Evolutionary conservation across 2,888 invertebrate genomes (phyloP), one percentile per base, ranked within the genome.

Genomic region (Bombyx huttoni): DNA sequence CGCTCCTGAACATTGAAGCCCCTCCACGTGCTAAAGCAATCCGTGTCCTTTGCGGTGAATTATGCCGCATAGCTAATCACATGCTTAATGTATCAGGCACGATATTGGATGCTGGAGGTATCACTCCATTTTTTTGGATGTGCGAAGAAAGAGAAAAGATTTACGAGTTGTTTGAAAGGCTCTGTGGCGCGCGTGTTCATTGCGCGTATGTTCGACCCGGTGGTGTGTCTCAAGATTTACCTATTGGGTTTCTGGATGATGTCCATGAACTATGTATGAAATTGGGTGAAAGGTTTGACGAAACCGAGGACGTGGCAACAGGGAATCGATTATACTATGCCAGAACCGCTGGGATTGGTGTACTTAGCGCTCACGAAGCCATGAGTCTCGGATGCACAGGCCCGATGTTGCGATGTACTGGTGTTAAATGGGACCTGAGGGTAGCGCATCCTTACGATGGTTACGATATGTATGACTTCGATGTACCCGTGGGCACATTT

Each of bases 111-210:
- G 90, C 94, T 24, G 97, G 97, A 24, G 96, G 93, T 6, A 92
- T 97, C 60, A 96, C 96, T 0, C 97, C 97, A 0, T 93, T 96
- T 67, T 96, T 97, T 78, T 97, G 96, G 96, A 89, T 96, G 70
- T 96, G 96, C 74, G 96, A 97, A 78, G 97, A 96, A 78, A 89
- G 96, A 50, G 96, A 96, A 79, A 96, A 96, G 81, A 78, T 96
- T 56, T 93, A 94, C 79, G 97, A 97, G 75, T 90, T 96, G 60
- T 95, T 92, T 68, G 97, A 97, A 73, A 89, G 96, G 57, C 92
- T 93, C 0, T 94, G 93, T 48, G 97, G 97, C 0, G 93, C 95
- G 50, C 90, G 97, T 47, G 91, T 97, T 89, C 96, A 97, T 73
- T 92, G 94, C 49, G 93, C 92, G 5, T 97, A 96, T 69, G 88